Percentiles rank a stretch among this genome's conserved stretches.
Evolutionary conservation across 2,797 vertebrate species (phyloP).

Genomic region (Myotis findleyi): DNA sequence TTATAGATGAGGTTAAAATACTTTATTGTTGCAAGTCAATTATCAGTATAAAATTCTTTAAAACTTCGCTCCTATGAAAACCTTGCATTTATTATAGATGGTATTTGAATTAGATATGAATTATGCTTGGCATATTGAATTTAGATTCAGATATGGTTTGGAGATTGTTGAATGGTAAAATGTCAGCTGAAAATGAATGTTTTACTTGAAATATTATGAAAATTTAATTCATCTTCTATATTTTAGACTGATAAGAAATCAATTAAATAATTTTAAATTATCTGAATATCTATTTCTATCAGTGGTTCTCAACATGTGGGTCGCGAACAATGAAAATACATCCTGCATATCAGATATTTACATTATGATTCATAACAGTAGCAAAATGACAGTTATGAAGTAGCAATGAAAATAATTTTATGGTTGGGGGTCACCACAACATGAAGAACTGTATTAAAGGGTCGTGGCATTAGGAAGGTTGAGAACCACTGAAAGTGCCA

Average conservation of each 20-base stretch:
- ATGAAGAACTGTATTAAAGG: too few species aligned
- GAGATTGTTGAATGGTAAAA: not conserved
- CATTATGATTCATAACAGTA: too few species aligned
- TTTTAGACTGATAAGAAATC: not conserved
- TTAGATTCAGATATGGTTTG: not conserved
- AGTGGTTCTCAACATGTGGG: too few species aligned
- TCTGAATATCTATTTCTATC: not conserved
- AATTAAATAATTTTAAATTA: not conserved
- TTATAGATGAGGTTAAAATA: not conserved
- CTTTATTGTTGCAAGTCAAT: not conserved
- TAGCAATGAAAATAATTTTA: too few species aligned
- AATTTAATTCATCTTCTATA: not conserved
- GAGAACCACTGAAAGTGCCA: not conserved
- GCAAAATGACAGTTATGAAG: too few species aligned
- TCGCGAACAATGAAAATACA: too few species aligned
- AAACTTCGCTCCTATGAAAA: not conserved
- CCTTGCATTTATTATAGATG: not conserved
- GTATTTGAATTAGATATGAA: not conserved
- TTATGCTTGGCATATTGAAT: not conserved
- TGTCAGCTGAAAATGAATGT: constrained; percentile 7
- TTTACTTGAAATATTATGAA: constrained; percentile 18
- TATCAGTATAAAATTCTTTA: not conserved
- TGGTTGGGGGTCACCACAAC: too few species aligned
- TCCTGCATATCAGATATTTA: too few species aligned
- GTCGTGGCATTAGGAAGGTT: too few species aligned